Conservation (phyloP, 2,113 vertebrate species). For the Chamaea fasciata region DNA sequence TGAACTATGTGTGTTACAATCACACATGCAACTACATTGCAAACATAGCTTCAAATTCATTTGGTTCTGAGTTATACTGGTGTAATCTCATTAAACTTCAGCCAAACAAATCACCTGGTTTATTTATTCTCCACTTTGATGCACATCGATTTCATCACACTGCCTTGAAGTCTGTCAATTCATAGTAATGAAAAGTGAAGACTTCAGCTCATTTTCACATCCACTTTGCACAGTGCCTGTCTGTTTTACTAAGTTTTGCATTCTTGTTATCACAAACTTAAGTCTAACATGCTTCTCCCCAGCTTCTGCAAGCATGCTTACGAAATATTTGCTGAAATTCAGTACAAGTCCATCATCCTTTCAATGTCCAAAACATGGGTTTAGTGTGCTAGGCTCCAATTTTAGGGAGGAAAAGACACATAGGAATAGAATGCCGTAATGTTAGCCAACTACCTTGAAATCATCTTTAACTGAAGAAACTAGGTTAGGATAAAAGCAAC, state of each 20-base stretch:
- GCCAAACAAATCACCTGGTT: background rate
- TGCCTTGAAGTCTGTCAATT: background rate
- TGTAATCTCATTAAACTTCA: background rate
- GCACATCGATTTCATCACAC: background rate
- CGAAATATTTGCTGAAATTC: background rate
- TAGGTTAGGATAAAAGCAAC: background rate
- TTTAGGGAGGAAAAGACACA: background rate
- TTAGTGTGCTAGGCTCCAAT: background rate
- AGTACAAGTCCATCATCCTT: background rate
- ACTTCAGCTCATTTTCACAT: background rate
- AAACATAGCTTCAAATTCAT: background rate
- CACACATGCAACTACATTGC: background rate
- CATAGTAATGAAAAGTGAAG: background rate
- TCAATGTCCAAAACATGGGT: background rate
- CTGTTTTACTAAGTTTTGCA: background rate
- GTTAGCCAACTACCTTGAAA: background rate
- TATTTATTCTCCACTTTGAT: background rate
- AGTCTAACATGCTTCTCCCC: background rate
- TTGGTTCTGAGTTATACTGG: background rate
- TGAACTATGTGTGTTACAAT: accelerated
- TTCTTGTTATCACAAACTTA: background rate
- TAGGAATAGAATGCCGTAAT: background rate
- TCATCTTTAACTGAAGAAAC: background rate
- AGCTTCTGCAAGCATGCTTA: background rate
- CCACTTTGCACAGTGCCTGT: accelerated